These are phyloP conservation scores for Drosophila sucinea DNA, from an alignment of 1,140 invertebrate species.

Conservation along the genomic window DNA sequence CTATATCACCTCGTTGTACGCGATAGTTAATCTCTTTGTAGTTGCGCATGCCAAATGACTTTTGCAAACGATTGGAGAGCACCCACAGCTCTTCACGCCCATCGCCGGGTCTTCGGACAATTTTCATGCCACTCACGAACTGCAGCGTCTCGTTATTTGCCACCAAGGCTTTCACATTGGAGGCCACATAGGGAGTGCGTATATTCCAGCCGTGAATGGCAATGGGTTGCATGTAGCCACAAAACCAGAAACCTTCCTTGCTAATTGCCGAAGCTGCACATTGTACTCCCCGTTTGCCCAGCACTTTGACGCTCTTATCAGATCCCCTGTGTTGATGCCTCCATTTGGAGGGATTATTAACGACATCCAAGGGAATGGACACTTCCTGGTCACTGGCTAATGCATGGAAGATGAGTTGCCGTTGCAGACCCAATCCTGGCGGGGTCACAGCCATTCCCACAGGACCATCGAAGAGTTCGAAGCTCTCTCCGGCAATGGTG, in stretches of 20 bases:
- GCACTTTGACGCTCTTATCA: not conserved
- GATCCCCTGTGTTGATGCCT: not conserved
- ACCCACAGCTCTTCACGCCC: not conserved
- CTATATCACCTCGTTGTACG: not conserved
- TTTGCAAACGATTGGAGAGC: not conserved
- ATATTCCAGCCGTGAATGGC: not conserved
- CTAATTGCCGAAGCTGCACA: constrained; percentile 1
- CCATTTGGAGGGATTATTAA: not conserved
- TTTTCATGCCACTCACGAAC: constrained; percentile 1
- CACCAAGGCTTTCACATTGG: not conserved
- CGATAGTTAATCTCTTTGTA: constrained; percentile 8
- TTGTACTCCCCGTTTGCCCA: not conserved
- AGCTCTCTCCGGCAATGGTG: not conserved
- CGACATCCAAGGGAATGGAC: not conserved
- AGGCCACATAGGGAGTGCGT: not conserved
- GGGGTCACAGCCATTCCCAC: not conserved
- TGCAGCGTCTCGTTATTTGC: not conserved
- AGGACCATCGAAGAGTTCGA: constrained; percentile 1
- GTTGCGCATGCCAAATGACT: constrained; percentile 2
- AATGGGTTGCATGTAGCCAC: not conserved
- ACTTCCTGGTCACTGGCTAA: not conserved
- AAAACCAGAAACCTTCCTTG: constrained; percentile 1
- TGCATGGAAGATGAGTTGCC: not conserved
- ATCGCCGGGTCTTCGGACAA: not conserved
- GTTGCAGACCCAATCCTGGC: not conserved